Base-by-base conservation (phyloP, 2,797 vertebrate species). In the Sebastes hubbsi region DNA sequence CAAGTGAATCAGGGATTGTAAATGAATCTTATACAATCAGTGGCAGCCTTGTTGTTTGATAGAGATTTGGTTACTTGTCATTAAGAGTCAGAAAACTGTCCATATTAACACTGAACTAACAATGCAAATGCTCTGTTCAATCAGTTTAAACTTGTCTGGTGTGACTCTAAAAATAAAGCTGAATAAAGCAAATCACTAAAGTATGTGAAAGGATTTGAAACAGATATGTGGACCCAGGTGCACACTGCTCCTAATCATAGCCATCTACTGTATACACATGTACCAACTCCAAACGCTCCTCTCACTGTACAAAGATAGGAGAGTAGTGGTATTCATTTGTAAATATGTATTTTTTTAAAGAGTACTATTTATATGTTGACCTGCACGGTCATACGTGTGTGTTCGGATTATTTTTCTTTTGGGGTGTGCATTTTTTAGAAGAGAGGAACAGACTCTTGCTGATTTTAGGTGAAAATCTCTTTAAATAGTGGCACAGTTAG, bases 301-400 rank as follows among this genome's bases (percentile, higher is more conserved):
- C 65, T 81, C 59, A 60, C 61, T 87, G 83, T 81, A 81, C 74
- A 82, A 56, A 72, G 3, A 81, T 58, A 69, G 54, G 49, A 84
- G 22, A 90, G 59, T 78, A 64, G 66, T 59, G 72, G 32, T 69
- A 74, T 71, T 84, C 2, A 56, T 77, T 38, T 94, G 88, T 92
- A 90, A 87, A 93, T 90, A 89, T 81, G 72, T 91, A 69, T 78
- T 82, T 91, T 90, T 77, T 60, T 72, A 85, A 69, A 82, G 75
- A 83, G 34, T 65, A 66, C 24, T 86, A 80, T 89, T 87, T 88
- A 76, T 88, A 75, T 82, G 85, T 89, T 72, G 49, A 81, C 58
- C 67, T 84, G 74, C 77, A 68, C 27, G 32, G 49, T 73, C 63
- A 5, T 36, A 1, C 11, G 22, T 74, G 75, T 86, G 78, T 85